Evolutionary conservation across 2,888 invertebrate species (phyloP).

Genomic region (Apodemia zela): DNA sequence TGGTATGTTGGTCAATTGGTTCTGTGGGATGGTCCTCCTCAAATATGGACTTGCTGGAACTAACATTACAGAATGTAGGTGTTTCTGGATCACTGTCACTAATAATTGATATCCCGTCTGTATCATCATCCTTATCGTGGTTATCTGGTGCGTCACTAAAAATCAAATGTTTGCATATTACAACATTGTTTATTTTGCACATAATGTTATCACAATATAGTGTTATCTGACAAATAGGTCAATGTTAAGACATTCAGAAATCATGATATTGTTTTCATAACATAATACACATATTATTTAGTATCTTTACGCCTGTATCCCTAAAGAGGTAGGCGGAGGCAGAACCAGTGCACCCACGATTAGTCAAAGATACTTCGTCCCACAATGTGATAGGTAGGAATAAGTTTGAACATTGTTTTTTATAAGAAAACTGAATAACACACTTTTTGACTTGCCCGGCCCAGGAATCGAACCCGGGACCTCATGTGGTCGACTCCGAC

Average conservation of each 20-base stretch:
- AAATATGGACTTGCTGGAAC: conserved; percentile 39
- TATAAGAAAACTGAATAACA: too few species aligned
- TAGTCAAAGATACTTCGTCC: too few species aligned
- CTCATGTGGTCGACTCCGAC: too few species aligned
- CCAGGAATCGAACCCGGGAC: too few species aligned
- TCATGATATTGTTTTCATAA: not conserved
- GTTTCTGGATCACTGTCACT: conserved; percentile 71
- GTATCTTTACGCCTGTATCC: too few species aligned
- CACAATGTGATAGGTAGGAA: too few species aligned
- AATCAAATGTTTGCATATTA: not conserved
- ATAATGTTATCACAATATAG: conserved; percentile 13
- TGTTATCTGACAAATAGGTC: conserved; percentile 11
- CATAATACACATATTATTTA: not conserved
- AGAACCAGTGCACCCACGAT: too few species aligned
- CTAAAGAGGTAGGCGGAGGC: too few species aligned
- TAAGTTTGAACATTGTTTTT: too few species aligned
- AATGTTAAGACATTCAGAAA: not conserved
- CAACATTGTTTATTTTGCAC: not conserved
- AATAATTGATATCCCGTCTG: conserved; percentile 75
- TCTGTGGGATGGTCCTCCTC: conserved; percentile 45
- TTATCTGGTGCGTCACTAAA: conserved; percentile 33
- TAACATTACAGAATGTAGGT: conserved; percentile 44
- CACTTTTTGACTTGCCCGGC: too few species aligned
- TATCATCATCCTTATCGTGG: conserved; percentile 70
- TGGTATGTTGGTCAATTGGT: conserved; percentile 38